phyloP scores from a whole-genome alignment of 1,140 invertebrate genomes.

The Uloborus diversus region DNA sequence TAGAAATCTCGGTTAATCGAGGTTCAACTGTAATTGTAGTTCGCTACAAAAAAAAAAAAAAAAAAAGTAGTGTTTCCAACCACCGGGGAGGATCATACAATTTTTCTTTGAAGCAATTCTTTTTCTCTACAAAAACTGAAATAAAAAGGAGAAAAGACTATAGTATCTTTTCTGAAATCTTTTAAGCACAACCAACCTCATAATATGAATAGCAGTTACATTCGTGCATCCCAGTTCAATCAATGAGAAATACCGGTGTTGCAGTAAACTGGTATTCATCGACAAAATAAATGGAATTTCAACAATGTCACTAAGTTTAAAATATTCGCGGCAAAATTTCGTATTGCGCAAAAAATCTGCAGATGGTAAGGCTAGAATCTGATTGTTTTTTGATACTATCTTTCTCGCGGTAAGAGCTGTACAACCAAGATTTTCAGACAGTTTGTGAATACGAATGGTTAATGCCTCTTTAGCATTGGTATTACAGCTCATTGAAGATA shows the following conservation, averaged over 20 bases:
- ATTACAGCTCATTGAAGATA: not conserved
- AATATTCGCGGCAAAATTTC: conserved; percentile 2
- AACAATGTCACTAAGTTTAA: conserved; percentile 30
- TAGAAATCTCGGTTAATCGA: no score
- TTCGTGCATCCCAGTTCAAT: conserved; percentile 16
- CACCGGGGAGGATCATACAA: no score
- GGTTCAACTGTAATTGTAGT: no score
- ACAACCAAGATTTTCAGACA: conserved; percentile 12
- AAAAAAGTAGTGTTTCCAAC: not conserved
- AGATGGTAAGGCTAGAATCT: not conserved
- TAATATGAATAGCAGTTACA: not conserved
- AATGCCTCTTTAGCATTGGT: not conserved
- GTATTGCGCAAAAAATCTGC: conserved; percentile 5
- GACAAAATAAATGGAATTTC: conserved; percentile 10
- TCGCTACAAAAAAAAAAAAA: not conserved
- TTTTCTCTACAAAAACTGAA: no score
- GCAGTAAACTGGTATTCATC: not conserved
- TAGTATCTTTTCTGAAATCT: not conserved
- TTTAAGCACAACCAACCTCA: not conserved
- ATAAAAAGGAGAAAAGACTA: not conserved
- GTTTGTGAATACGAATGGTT: not conserved
- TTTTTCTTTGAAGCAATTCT: no score
- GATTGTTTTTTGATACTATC: not conserved
- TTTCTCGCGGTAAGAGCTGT: not conserved
- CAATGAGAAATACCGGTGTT: conserved; percentile 24